Evolutionary conservation across 2,888 invertebrate genomes (phyloP).

Genomic region (Diachrysia chrysitis): DNA sequence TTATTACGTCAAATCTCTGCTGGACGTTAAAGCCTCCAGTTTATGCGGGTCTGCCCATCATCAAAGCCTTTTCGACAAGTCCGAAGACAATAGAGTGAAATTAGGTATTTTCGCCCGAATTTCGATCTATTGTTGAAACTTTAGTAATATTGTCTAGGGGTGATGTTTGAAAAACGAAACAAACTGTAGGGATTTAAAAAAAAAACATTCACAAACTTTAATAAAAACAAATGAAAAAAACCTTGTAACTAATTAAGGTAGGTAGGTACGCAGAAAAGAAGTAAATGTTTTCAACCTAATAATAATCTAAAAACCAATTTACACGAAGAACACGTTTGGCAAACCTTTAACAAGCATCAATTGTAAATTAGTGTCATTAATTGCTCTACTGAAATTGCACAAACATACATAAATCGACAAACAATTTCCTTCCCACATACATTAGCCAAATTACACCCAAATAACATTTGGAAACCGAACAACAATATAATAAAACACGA

Average conservation of each 20-base stretch:
- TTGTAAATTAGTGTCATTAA: neutral
- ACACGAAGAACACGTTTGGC: neutral
- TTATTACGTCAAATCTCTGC: slow-evolving; percentile 17
- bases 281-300: too few species aligned
- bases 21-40: slow-evolving; percentile 27
- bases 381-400: neutral
- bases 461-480: slow-evolving; percentile 42
- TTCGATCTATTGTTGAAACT: slow-evolving; percentile 21
- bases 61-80: slow-evolving; percentile 51
- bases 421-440: slow-evolving; percentile 22
- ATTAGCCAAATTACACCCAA: slow-evolving; percentile 37
- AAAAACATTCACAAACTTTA: too few species aligned
- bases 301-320: too few species aligned
- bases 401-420: slow-evolving; percentile 10
- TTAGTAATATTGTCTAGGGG: neutral
- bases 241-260: too few species aligned
- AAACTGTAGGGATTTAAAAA: neutral
- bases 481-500: slow-evolving; percentile 53
- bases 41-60: slow-evolving; percentile 37
- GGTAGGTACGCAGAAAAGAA: too few species aligned
- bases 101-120: slow-evolving; percentile 37
- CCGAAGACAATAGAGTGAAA: slow-evolving; percentile 43
- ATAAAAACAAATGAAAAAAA: too few species aligned
- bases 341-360: neutral
- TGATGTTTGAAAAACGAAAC: neutral